A percentile compares a stretch with the other conserved stretches of the same genome.
phyloP scores from a whole-genome alignment of 2,888 invertebrate genomes.

The Nymphalis polychloros region DNA sequence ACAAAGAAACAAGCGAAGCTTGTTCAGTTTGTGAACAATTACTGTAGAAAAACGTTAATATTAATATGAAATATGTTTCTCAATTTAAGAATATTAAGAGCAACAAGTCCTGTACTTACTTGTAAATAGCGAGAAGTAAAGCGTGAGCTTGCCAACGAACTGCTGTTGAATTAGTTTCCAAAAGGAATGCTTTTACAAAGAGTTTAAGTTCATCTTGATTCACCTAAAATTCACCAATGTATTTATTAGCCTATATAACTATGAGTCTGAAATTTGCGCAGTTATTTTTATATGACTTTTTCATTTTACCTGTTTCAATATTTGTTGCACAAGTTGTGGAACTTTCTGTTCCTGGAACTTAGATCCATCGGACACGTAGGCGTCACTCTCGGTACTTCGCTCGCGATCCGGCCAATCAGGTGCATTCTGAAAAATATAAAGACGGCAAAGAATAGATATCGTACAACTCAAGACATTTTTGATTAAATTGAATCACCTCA shows the following conservation, averaged over 20 bases:
- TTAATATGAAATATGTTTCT: not conserved
- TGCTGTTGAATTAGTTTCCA: conserved; percentile 95
- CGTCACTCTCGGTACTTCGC: conserved; percentile 74
- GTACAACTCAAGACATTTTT: too few relatives aligned
- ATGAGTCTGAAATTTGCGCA: too few relatives aligned
- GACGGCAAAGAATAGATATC: too few relatives aligned
- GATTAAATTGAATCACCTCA: not conserved
- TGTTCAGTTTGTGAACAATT: conserved; percentile 90
- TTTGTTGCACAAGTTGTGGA: conserved; percentile 72
- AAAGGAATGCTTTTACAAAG: conserved; percentile 94
- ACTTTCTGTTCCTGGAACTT: conserved; percentile 77
- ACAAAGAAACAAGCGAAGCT: conserved; percentile 88
- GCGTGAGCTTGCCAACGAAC: conserved; percentile 98
- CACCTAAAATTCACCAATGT: conserved; percentile 67
- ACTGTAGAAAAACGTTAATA: conserved; percentile 55
- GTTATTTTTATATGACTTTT: too few relatives aligned
- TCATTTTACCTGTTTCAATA: conserved; percentile 65
- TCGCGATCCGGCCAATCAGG: conserved; percentile 72
- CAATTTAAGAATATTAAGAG: not conserved
- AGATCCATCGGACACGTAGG: conserved; percentile 69
- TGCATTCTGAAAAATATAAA: conserved; percentile 43
- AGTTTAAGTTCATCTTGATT: conserved; percentile 83
- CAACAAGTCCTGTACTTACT: conserved; percentile 69
- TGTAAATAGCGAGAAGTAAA: conserved; percentile 90
- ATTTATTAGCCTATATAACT: conserved; percentile 10